These are phyloP conservation scores for Potorous gilbertii DNA, from an alignment of 2,797 vertebrate species.

Conservation along the genomic window DNA sequence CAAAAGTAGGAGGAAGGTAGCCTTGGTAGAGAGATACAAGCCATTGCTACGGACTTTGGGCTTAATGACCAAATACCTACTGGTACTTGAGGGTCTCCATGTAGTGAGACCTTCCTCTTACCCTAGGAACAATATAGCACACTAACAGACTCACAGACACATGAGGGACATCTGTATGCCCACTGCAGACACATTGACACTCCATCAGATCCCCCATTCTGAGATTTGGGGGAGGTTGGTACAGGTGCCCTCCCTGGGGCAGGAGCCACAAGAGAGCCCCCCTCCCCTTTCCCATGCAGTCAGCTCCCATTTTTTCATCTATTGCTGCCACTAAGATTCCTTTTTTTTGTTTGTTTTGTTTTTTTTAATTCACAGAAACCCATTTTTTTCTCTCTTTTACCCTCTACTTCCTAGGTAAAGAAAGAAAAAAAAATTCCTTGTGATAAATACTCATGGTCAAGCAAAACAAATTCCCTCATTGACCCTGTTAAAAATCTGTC, in stretches of 20 bases:
- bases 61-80: background rate
- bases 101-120: background rate
- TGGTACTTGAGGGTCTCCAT: background rate
- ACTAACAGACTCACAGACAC: background rate
- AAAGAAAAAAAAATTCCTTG: background rate
- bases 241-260: background rate
- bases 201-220: background rate
- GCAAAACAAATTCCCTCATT: background rate
- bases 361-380: background rate
- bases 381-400: background rate
- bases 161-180: background rate
- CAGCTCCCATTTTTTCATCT: background rate
- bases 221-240: background rate
- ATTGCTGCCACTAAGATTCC: background rate
- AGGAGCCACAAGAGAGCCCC: background rate
- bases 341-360: background rate
- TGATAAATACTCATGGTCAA: background rate
- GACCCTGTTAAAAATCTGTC: background rate
- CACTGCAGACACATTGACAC: background rate
- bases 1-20: background rate
- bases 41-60: background rate
- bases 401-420: background rate
- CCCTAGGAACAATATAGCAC: background rate
- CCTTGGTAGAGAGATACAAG: background rate
- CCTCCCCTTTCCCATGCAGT: background rate